Conservation (phyloP, 2,113 vertebrate species). For the Perognathus longimembris region DNA sequence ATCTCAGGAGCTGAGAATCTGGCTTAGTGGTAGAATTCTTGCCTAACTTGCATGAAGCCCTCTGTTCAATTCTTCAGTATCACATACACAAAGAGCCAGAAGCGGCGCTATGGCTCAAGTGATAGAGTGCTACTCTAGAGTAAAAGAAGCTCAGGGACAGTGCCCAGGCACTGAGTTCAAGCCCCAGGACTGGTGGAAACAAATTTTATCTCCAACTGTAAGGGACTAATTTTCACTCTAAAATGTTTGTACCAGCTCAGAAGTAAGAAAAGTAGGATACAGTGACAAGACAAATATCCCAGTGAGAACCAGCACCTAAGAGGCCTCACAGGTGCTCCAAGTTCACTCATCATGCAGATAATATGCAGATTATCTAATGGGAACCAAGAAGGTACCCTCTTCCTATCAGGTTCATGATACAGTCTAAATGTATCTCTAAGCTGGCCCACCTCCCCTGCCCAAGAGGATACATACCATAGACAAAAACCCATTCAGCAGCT, state of each 20-base stretch:
- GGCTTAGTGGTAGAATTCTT: too few species aligned
- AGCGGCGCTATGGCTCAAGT: too few species aligned
- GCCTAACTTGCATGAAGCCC: too few species aligned
- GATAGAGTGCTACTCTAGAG: too few species aligned
- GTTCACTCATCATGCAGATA: too few species aligned
- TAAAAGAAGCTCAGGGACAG: too few species aligned
- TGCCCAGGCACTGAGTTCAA: too few species aligned
- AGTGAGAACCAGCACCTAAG: rapidly evolving
- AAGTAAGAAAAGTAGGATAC: not conserved
- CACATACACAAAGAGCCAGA: too few species aligned
- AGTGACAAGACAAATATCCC: not conserved
- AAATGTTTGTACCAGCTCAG: not conserved
- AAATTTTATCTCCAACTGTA: not conserved
- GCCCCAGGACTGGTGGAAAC: too few species aligned
- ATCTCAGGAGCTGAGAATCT: too few species aligned
- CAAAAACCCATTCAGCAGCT: not conserved
- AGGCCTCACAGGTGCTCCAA: not conserved
- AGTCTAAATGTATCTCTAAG: not conserved
- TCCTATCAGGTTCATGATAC: not conserved
- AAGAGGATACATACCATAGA: not conserved
- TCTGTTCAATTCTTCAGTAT: too few species aligned
- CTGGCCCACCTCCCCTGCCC: not conserved
- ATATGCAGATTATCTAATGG: not conserved
- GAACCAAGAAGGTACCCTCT: too few species aligned
- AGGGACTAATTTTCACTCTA: not conserved